Conservation (phyloP, 1,140 invertebrate species). For the Subanguina moxae region DNA sequence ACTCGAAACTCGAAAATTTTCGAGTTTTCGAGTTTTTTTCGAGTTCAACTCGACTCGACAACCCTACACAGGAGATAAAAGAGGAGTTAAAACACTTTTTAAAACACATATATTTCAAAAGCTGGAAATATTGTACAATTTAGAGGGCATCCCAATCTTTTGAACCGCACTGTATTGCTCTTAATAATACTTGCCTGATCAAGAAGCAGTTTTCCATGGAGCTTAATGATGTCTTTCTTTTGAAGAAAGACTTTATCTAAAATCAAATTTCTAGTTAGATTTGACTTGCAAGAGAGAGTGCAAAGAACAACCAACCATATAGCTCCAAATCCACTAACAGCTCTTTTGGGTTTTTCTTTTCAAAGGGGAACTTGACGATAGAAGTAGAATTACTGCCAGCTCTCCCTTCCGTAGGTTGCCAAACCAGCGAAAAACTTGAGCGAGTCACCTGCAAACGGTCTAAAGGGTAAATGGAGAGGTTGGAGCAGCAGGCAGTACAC, state of each 20-base stretch:
- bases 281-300: too few species aligned
- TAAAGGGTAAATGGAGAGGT: background rate
- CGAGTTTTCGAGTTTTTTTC: too few species aligned
- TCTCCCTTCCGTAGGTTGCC: constrained; percentile 53
- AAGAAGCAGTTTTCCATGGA: constrained; percentile 28
- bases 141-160: too few species aligned
- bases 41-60: too few species aligned
- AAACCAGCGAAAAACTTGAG: constrained; percentile 54
- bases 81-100: too few species aligned
- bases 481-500: too few species aligned
- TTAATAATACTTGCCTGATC: constrained; percentile 27
- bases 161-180: background rate
- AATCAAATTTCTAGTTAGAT: background rate
- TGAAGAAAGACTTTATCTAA: constrained; percentile 42
- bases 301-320: too few species aligned
- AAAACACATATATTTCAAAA: too few species aligned
- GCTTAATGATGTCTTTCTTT: constrained; percentile 35
- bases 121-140: background rate
- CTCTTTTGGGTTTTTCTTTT: constrained; percentile 46
- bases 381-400: constrained; percentile 41
- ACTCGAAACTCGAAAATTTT: too few species aligned
- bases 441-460: constrained; percentile 47
- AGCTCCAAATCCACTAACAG: constrained; percentile 39
- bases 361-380: constrained; percentile 58
- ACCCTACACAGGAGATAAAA: too few species aligned